Evolutionary conservation across 2,888 invertebrate species (phyloP).

Genomic region (Anorthoa munda): DNA sequence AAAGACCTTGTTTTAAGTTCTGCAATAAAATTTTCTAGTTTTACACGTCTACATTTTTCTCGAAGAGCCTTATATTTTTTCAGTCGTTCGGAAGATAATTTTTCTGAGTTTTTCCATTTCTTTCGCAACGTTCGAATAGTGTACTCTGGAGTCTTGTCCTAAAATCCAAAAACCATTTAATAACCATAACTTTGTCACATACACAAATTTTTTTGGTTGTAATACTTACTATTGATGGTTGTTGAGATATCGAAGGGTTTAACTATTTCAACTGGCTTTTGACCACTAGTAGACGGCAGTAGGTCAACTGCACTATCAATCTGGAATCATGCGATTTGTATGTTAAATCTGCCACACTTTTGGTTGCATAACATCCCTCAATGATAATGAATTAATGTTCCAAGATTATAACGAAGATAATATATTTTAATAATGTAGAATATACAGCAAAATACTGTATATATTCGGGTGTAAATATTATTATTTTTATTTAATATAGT

Average conservation of each 20-base stretch:
- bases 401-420: too few species aligned
- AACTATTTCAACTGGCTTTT: neutral
- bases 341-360: too few species aligned
- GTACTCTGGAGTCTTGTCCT: conserved; percentile 3
- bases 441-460: too few species aligned
- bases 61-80: neutral
- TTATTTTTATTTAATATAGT: too few species aligned
- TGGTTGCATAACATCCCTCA: too few species aligned
- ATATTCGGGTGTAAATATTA: too few species aligned
- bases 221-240: neutral
- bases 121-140: neutral
- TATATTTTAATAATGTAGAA: too few species aligned
- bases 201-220: neutral
- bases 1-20: too few species aligned
- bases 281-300: conserved; percentile 1
- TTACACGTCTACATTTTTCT: too few species aligned
- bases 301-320: neutral
- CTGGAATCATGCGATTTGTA: too few species aligned
- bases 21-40: too few species aligned
- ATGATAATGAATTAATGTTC: too few species aligned
- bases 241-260: neutral
- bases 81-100: conserved; percentile 3
- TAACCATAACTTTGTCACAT: neutral
- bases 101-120: neutral
- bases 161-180: neutral